phyloP scores from a whole-genome alignment of 2,113 vertebrate species.

The Pangasianodon hypophthalmus region DNA sequence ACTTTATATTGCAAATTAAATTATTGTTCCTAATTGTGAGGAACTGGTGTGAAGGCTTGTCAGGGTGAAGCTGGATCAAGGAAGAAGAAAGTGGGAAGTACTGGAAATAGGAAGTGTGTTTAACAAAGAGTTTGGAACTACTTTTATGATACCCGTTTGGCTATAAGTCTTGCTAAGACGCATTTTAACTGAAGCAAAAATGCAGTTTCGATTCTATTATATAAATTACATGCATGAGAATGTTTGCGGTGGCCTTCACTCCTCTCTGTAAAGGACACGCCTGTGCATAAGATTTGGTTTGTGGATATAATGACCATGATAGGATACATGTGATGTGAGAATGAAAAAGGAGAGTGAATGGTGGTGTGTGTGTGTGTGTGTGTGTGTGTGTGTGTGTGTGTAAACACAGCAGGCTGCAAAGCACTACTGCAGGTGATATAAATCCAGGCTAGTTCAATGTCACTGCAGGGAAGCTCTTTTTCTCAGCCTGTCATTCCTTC shows the following conservation, averaged over 20 bases:
- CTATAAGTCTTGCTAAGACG: not conserved
- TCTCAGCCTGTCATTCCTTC: not conserved
- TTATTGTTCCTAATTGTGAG: not conserved
- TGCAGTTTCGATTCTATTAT: not conserved
- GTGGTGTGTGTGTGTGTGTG: not conserved
- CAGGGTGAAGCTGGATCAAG: no score
- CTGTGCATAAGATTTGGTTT: not conserved
- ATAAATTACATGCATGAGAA: not conserved
- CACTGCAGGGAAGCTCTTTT: not conserved
- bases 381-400: not conserved
- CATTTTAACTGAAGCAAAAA: not conserved
- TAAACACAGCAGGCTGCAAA: not conserved
- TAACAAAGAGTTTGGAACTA: no score
- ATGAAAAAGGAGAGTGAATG: not conserved
- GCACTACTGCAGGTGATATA: constrained; percentile 1
- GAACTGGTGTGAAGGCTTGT: not conserved
- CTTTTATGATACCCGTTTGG: no score
- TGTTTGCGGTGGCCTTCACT: not conserved
- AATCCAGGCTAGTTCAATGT: constrained; percentile 10
- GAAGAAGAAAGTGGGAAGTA: no score
- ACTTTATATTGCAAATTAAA: not conserved
- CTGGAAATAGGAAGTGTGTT: no score
- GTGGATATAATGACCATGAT: not conserved
- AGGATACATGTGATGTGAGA: not conserved
- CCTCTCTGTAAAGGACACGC: not conserved